These are phyloP conservation scores for Arctopsyche grandis DNA, from an alignment of 1,140 invertebrate genomes.

Conservation along the genomic window DNA sequence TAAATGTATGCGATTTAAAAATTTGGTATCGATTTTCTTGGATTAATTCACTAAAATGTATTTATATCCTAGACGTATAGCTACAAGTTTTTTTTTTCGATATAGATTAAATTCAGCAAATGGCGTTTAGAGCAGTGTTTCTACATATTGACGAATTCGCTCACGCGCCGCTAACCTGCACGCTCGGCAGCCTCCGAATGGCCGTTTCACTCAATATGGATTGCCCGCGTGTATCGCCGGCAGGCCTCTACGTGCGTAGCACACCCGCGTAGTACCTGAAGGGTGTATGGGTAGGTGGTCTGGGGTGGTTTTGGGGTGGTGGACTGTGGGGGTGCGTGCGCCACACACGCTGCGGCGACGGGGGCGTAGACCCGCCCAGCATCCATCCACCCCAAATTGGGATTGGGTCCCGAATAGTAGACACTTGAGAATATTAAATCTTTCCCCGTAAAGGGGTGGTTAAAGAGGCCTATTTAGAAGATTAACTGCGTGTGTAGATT, in stretches of 20 bases:
- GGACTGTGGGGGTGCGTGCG: not conserved
- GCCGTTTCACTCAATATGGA: conserved; percentile 46
- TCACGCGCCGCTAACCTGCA: conserved; percentile 50
- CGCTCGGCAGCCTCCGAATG: conserved; percentile 35
- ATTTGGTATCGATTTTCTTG: no score
- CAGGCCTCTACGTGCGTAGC: conserved; percentile 45
- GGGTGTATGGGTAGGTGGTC: not conserved
- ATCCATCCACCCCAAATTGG: conserved; percentile 1
- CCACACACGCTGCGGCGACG: conserved; percentile 14
- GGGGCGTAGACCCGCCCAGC: conserved; percentile 10
- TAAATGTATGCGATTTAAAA: no score
- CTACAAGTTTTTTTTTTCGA: not conserved
- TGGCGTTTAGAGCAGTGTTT: conserved; percentile 36
- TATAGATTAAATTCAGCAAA: not conserved
- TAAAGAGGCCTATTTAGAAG: conserved; percentile 46
- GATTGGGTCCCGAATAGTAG: conserved; percentile 44
- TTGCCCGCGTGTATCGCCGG: conserved; percentile 40
- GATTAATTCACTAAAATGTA: no score
- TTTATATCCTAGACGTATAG: no score
- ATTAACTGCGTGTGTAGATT: conserved; percentile 46
- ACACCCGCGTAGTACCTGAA: not conserved
- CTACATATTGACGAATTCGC: conserved; percentile 52
- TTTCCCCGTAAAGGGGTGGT: conserved; percentile 41
- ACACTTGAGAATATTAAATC: conserved; percentile 53
- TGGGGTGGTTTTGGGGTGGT: no score